Percentiles rank a stretch among this genome's conserved stretches.
Evolutionary conservation across 2,797 vertebrate genomes (phyloP).

Genomic region (Catharus ustulatus): DNA sequence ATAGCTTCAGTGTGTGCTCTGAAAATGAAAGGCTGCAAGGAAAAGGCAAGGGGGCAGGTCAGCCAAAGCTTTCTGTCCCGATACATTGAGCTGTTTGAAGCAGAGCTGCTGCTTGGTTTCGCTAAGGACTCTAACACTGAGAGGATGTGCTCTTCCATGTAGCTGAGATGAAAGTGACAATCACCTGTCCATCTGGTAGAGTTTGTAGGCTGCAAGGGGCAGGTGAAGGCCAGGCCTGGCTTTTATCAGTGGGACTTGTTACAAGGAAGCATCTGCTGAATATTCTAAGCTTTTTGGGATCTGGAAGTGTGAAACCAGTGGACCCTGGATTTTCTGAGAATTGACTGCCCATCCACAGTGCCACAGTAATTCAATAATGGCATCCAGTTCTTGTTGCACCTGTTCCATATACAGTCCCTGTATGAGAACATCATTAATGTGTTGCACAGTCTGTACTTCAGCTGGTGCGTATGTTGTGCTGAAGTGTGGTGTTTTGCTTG

Average conservation of each 20-base stretch:
- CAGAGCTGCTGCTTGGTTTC: background rate
- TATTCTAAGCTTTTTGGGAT: no score
- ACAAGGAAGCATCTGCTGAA: no score
- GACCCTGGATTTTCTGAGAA: no score
- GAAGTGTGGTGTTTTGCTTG: no score
- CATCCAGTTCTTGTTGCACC: no score
- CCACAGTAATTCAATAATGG: no score
- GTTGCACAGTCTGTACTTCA: no score
- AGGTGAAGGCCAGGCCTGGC: background rate
- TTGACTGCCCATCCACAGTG: no score
- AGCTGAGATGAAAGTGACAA: background rate
- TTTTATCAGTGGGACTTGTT: background rate
- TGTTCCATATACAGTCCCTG: no score
- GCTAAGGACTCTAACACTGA: background rate
- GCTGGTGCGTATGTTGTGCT: no score
- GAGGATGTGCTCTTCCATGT: background rate
- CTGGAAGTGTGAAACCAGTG: no score
- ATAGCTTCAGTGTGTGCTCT: background rate
- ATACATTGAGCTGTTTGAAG: background rate
- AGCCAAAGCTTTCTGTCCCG: background rate
- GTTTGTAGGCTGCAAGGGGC: background rate
- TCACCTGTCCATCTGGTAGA: background rate
- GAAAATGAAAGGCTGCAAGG: background rate
- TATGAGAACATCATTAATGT: no score
- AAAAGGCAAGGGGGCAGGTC: background rate